phyloP scores from a whole-genome alignment of 1,140 invertebrate species.

The Polypedilum vanderplanki region DNA sequence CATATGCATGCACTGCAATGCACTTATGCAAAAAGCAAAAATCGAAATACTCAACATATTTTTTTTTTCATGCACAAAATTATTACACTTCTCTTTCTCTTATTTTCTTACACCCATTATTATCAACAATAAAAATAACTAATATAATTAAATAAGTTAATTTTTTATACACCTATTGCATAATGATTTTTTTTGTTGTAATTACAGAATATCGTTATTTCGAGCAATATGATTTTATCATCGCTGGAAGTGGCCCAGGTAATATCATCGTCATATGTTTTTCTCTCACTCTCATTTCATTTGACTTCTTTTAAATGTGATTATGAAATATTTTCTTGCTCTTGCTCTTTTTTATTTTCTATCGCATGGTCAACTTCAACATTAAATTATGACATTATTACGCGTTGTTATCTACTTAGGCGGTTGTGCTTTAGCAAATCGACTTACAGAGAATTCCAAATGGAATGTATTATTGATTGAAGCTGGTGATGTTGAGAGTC shows the following conservation, averaged over 20 bases:
- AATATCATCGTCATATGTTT: not conserved
- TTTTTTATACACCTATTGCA: not conserved
- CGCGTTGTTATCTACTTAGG: not conserved
- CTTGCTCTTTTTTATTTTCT: not conserved
- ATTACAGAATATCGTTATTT: constrained; percentile 2
- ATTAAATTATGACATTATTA: constrained; percentile 22
- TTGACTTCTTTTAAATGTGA: too few relatives aligned
- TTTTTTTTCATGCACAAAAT: not conserved
- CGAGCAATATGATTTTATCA: constrained; percentile 35
- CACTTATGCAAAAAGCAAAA: not conserved
- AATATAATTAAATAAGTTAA: constrained; percentile 7
- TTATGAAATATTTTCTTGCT: too few relatives aligned
- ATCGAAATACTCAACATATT: not conserved
- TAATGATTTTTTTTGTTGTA: not conserved
- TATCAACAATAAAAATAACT: not conserved
- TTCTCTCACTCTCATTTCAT: too few relatives aligned
- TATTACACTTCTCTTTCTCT: too few relatives aligned
- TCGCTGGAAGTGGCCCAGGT: constrained; percentile 16
- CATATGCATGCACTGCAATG: too few relatives aligned
- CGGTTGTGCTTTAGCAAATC: constrained; percentile 3
- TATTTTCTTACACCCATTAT: too few relatives aligned
- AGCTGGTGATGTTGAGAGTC: not conserved
- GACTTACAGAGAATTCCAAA: constrained; percentile 4
- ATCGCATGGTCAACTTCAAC: not conserved
- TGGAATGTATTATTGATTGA: constrained; percentile 27